These are phyloP conservation scores for Steatornis caripensis DNA, from an alignment of 2,113 vertebrate genomes.

Conservation along the genomic window DNA sequence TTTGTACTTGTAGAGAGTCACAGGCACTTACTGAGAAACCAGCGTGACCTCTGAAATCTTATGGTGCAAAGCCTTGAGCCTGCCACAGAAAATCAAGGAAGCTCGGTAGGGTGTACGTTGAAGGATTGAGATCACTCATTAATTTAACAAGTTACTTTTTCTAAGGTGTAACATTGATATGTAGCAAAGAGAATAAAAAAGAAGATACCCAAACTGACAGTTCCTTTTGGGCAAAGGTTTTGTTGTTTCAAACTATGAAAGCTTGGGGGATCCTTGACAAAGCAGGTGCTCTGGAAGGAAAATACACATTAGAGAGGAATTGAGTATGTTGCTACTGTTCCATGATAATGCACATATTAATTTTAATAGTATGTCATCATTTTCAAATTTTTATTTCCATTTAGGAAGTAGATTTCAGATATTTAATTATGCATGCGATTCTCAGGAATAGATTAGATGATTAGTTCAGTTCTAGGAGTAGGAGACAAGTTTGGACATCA, in stretches of 20 bases:
- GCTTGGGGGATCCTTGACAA: neutral
- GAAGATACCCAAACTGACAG: neutral
- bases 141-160: neutral
- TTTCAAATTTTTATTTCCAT: neutral
- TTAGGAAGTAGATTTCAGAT: slow-evolving; percentile 1
- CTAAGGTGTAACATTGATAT: neutral
- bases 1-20: neutral
- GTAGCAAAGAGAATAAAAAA: neutral
- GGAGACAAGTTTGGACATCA: neutral
- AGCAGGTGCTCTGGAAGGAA: neutral
- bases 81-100: neutral
- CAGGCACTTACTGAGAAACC: neutral
- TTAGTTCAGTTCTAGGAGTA: neutral
- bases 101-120: fast-evolving
- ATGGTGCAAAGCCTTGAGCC: neutral
- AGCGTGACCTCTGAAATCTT: neutral
- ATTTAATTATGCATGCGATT: neutral
- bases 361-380: neutral
- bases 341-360: neutral
- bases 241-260: neutral
- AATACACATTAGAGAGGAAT: neutral
- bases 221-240: neutral
- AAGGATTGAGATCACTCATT: neutral
- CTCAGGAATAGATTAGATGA: neutral
- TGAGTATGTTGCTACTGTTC: neutral